Evolutionary conservation across 2,113 vertebrate genomes (phyloP).

Genomic region (Micromys minutus): DNA sequence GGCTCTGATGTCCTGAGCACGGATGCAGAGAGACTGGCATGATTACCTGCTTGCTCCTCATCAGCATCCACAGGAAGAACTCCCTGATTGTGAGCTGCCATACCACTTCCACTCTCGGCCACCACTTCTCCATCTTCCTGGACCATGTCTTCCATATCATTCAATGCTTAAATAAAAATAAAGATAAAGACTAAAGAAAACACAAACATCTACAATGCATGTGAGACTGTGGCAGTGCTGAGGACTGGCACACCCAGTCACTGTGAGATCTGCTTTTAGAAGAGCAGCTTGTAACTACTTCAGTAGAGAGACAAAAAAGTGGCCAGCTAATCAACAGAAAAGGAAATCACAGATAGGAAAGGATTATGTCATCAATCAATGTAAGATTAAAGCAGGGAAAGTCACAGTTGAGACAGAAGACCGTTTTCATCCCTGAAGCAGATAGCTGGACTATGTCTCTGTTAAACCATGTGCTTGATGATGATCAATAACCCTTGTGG

Average conservation of each 20-base stretch:
- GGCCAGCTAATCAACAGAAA: not conserved
- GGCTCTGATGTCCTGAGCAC: not conserved
- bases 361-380: not conserved
- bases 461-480: not conserved
- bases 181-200: conserved; percentile 42
- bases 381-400: not conserved
- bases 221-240: not conserved
- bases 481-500: not conserved
- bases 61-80: conserved; percentile 88
- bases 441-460: not conserved
- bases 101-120: conserved; percentile 81
- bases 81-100: conserved; percentile 83
- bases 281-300: not conserved
- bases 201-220: not conserved
- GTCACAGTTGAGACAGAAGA: not conserved
- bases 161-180: conserved; percentile 85
- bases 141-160: conserved; percentile 92
- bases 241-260: not conserved
- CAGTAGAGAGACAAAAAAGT: not conserved
- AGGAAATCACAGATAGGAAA: not conserved
- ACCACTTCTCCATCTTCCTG: conserved; percentile 89
- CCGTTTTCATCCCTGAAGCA: not conserved
- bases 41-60: conserved; percentile 96
- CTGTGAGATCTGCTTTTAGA: not conserved
- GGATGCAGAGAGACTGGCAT: not conserved